Evolutionary conservation across 2,888 invertebrate genomes (phyloP).

Genomic region (Trichopoda pennipes): DNA sequence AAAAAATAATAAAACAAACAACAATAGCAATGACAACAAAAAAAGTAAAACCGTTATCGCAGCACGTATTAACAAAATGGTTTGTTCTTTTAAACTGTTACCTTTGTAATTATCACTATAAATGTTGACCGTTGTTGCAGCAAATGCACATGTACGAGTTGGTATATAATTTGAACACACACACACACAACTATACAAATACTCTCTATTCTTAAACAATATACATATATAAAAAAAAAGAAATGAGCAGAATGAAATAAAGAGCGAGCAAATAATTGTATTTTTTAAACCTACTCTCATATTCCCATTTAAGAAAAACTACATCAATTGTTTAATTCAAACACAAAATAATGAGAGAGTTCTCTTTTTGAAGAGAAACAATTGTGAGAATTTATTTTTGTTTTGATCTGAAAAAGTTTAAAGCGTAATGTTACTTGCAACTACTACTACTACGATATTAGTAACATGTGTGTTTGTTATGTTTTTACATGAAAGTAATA

Average conservation of each 20-base stretch:
- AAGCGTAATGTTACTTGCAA: background rate
- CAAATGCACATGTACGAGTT: conserved; percentile 21
- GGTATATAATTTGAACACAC: background rate
- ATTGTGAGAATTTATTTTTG: conserved; percentile 4
- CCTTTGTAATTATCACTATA: conserved; percentile 65
- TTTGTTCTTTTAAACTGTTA: conserved; percentile 67
- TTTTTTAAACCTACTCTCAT: conserved; percentile 12
- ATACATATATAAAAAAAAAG: background rate
- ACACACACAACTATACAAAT: background rate
- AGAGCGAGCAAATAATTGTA: background rate
- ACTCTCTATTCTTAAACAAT: background rate
- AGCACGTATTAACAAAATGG: conserved; percentile 65
- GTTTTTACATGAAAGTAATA: background rate
- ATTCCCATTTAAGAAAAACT: conserved; percentile 22
- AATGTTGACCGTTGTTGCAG: conserved; percentile 62
- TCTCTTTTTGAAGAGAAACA: background rate
- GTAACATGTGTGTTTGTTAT: background rate
- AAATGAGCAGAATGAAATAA: background rate
- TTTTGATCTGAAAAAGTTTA: background rate
- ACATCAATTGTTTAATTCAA: conserved; percentile 18
- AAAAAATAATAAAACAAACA: conserved; percentile 14
- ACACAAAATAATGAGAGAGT: conserved; percentile 17
- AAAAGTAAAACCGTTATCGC: conserved; percentile 55
- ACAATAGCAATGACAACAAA: conserved; percentile 1
- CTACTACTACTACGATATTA: no score